phyloP scores from a whole-genome alignment of 2,888 invertebrate species.

The Sussaba pulchella region DNA sequence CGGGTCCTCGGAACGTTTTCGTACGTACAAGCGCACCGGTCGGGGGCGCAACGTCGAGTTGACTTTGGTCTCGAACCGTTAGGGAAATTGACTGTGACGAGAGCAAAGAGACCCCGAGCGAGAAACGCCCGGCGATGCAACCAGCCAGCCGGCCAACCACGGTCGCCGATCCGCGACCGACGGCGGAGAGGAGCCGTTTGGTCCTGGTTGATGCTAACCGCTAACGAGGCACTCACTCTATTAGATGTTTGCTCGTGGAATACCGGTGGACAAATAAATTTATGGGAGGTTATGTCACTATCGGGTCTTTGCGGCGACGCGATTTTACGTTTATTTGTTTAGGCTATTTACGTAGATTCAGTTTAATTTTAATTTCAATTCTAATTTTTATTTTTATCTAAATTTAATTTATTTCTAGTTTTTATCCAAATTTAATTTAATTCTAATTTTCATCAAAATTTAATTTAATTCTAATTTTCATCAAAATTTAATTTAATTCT shows the following conservation, averaged over 20 bases:
- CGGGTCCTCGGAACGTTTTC: too few species aligned
- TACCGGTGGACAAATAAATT: slow-evolving; percentile 30
- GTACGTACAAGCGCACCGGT: too few species aligned
- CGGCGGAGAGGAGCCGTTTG: slow-evolving; percentile 29
- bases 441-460: too few species aligned
- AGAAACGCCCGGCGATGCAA: slow-evolving; percentile 2
- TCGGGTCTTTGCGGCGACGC: background rate
- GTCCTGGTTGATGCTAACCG: slow-evolving; percentile 7
- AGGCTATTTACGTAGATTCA: too few species aligned
- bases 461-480: too few species aligned
- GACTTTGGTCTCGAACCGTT: slow-evolving; percentile 53
- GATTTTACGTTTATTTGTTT: slow-evolving; percentile 39
- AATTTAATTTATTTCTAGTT: too few species aligned
- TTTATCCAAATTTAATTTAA: too few species aligned
- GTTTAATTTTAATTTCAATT: too few species aligned
- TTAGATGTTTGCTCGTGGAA: slow-evolving; percentile 21
- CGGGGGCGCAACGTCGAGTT: slow-evolving; percentile 33
- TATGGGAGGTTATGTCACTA: background rate
- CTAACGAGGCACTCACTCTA: slow-evolving; percentile 53
- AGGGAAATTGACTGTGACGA: slow-evolving; percentile 63
- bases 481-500: too few species aligned
- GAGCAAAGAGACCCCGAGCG: slow-evolving; percentile 49
- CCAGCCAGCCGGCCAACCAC: slow-evolving; percentile 22
- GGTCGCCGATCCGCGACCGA: slow-evolving; percentile 35
- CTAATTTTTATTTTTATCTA: too few species aligned